phyloP scores from a whole-genome alignment of 2,113 vertebrate genomes.

The Columba livia region DNA sequence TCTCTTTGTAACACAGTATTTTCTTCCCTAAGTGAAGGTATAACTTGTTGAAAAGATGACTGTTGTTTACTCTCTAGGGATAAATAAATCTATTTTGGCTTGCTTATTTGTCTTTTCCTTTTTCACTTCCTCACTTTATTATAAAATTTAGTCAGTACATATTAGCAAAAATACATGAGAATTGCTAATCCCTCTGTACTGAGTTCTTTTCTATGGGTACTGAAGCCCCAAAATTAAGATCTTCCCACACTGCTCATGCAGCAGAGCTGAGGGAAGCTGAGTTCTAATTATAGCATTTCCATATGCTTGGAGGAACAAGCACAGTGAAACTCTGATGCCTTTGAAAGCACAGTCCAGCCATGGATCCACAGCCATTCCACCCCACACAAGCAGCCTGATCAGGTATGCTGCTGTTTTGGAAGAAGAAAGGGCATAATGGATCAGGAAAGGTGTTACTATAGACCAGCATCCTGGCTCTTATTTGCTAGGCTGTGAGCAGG shows the following conservation, averaged over 20 bases:
- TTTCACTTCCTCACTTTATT: neutral
- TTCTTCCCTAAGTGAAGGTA: neutral
- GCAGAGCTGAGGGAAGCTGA: neutral
- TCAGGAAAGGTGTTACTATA: neutral
- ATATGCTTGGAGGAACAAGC: neutral
- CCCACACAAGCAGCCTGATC: neutral
- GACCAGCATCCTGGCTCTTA: neutral
- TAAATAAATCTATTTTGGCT: neutral
- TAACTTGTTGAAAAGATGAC: neutral
- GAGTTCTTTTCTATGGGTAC: neutral
- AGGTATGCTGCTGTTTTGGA: neutral
- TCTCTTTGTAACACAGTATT: neutral
- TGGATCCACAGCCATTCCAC: neutral
- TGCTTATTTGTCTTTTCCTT: neutral
- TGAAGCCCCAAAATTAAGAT: neutral
- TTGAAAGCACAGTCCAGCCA: neutral
- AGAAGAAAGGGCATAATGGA: neutral
- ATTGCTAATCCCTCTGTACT: neutral
- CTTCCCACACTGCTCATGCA: neutral
- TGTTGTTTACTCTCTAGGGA: neutral
- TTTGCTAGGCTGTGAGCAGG: neutral
- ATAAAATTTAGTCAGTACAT: neutral
- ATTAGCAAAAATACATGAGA: neutral
- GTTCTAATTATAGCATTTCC: neutral
- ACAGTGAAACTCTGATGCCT: neutral